Evolutionary conservation across 2,888 invertebrate genomes (phyloP).

Genomic region (Acanthopleura granulata): DNA sequence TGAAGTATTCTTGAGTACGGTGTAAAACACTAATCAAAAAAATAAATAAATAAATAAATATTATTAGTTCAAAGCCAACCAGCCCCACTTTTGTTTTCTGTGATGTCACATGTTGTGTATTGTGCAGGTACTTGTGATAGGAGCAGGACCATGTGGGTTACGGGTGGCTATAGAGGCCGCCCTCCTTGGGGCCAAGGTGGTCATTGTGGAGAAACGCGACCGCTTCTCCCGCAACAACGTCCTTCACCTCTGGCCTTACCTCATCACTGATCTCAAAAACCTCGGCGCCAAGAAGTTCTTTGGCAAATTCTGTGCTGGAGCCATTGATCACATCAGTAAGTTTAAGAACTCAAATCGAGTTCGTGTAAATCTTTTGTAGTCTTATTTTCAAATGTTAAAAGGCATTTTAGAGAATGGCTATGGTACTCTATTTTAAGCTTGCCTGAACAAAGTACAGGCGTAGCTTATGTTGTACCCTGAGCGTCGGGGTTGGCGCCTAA

Average conservation of each 20-base stretch:
- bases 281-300: constrained; percentile 98
- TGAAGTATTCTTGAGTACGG: no score
- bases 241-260: constrained; percentile 97
- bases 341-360: constrained; percentile 31
- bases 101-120: background rate
- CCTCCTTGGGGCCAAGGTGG: constrained; percentile 93
- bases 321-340: constrained; percentile 96
- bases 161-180: constrained; percentile 97
- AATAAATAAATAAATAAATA: no score
- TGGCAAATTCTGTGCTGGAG: constrained; percentile 98
- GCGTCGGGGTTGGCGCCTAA: no score
- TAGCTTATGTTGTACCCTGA: no score
- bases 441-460: no score
- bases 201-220: constrained; percentile 92
- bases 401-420: no score
- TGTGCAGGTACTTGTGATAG: constrained; percentile 84
- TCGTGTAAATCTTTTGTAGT: no score
- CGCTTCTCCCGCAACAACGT: constrained; percentile 85
- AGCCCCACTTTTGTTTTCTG: background rate
- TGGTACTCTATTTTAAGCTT: no score
- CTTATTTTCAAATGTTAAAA: no score
- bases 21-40: no score
- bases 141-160: constrained; percentile 95
- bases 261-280: constrained; percentile 92
- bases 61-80: background rate